phyloP scores from a whole-genome alignment of 2,888 invertebrate genomes.

The Meganola albula region DNA sequence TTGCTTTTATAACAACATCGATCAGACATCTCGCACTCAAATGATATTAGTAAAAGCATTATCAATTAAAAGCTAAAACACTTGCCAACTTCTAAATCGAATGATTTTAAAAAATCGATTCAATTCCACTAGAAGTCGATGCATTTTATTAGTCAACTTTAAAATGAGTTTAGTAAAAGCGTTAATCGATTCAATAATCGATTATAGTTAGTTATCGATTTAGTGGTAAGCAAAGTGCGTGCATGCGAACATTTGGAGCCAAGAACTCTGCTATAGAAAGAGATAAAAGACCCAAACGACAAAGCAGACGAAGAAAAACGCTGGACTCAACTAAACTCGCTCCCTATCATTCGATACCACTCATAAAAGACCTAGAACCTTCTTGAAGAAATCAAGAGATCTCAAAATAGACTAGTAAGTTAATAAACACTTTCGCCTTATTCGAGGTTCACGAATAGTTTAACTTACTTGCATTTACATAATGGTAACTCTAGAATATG shows the following conservation, averaged over 20 bases:
- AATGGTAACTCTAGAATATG: too few species aligned
- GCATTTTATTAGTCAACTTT: too few species aligned
- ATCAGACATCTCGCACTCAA: conserved; percentile 60
- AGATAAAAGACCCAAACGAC: conserved; percentile 39
- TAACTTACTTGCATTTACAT: too few species aligned
- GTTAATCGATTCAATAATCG: conserved; percentile 12
- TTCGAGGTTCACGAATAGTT: too few species aligned
- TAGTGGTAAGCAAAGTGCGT: conserved; percentile 31
- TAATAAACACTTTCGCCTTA: too few species aligned
- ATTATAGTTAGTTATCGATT: conserved; percentile 17
- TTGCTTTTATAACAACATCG: conserved; percentile 31
- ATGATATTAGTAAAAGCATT: conserved; percentile 26
- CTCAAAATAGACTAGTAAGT: too few species aligned
- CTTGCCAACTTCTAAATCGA: background rate
- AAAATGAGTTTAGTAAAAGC: too few species aligned
- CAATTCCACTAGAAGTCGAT: too few species aligned
- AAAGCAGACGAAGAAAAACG: conserved; percentile 47
- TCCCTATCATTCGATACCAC: conserved; percentile 47
- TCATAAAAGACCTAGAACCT: conserved; percentile 26
- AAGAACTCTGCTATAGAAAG: conserved; percentile 41
- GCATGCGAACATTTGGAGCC: conserved; percentile 31
- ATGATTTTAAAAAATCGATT: background rate
- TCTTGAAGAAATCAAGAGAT: too few species aligned
- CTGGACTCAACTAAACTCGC: conserved; percentile 52
- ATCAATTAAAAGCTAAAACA: conserved; percentile 14